These are phyloP conservation scores for Alauda arvensis DNA, from an alignment of 2,797 vertebrate species.

Conservation along the genomic window DNA sequence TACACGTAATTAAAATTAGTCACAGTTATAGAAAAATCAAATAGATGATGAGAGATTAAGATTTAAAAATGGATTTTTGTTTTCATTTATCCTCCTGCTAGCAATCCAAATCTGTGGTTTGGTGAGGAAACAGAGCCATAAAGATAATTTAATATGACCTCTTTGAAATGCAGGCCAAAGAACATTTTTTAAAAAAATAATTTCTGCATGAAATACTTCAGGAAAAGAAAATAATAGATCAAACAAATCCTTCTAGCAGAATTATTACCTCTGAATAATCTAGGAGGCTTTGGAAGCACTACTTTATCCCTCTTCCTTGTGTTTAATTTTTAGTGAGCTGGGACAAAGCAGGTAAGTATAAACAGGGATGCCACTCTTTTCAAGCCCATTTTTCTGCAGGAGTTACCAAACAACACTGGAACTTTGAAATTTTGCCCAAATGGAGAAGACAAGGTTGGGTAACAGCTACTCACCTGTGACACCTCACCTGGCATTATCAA, in stretches of 20 bases:
- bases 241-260: not conserved
- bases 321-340: not conserved
- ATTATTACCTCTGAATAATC: not conserved
- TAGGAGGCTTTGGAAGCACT: not conserved
- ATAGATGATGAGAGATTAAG: not conserved
- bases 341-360: not conserved
- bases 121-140: not conserved
- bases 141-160: not conserved
- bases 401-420: not conserved
- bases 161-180: not conserved
- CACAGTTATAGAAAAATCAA: not conserved
- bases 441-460: not conserved
- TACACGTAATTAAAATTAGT: not conserved
- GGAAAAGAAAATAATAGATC: not conserved
- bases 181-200: not conserved
- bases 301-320: not conserved
- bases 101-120: not conserved
- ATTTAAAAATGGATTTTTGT: not conserved
- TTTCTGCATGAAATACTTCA: not conserved
- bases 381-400: not conserved
- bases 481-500: not conserved
- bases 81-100: not conserved
- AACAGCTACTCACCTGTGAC: not conserved
- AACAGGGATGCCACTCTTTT: not conserved
- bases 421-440: not conserved